Base-by-base conservation (phyloP, 2,797 vertebrate species). In the Xiphophorus birchmanni region DNA sequence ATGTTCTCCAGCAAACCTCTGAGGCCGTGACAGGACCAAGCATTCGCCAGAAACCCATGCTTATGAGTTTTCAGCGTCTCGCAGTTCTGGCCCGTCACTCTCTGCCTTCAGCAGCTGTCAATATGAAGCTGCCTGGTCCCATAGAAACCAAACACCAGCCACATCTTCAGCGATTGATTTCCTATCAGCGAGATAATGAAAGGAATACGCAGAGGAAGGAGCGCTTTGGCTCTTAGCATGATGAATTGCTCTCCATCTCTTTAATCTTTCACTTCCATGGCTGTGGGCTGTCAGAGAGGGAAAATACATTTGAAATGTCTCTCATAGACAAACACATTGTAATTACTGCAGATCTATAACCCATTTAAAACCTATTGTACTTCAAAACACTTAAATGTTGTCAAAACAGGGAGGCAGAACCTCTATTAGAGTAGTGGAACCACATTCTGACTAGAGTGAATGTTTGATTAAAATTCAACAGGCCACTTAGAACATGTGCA, bases 101-200 rank as follows among this genome's bases (percentile, higher is more conserved):
- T 80, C 73, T 63, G 37, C 56, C 45, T 75, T 63, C 74, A 82
- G 83, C 75, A 78, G 52, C 76, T 72, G 52, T 82, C 84, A 78
- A 83, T 84, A 77, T 44, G 50, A 88, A 63, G 60, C 67, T 11
- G 13, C 74, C 54, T 15, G 23, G 77, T 89, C 35, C 17, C 80
- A 84, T 82, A 87, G 86, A 77, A 87, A 89, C 80, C 9, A 87
- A 89, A 84, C 63, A 76, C 72, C 32, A 75, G 73, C 0, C 42
- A 72, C 50, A 82, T 88, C 84, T 77, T 78, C 71, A 83, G 48
- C 76, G 40, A 90, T 76, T 67, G 83, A 91, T 86, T 88, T 88
- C 72, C 69, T 77, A 80, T 87, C 78, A 84, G 56, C 3, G 63
- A 80, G 82, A 83, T 67, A 85, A 87, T 84, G 69, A 87, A 76